Evolutionary conservation across 2,113 vertebrate species (phyloP).

Genomic region (Platycercus adscitus): DNA sequence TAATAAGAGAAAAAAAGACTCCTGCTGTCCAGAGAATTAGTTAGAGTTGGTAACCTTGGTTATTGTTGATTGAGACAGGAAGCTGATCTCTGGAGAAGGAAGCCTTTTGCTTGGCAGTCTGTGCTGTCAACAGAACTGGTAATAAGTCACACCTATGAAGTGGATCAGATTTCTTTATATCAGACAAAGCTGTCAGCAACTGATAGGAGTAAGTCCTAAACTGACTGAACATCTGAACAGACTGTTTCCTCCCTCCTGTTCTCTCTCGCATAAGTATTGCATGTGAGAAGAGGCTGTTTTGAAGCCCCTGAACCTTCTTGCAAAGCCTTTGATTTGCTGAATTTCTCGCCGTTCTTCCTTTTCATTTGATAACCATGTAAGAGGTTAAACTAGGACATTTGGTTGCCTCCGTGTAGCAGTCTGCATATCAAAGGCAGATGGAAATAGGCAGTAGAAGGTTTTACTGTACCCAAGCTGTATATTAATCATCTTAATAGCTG

Average conservation of each 20-base stretch:
- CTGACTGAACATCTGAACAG: neutral
- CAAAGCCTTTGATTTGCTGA: conserved; percentile 1
- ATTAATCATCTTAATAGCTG: conserved; percentile 9
- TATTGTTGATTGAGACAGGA: neutral
- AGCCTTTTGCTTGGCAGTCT: neutral
- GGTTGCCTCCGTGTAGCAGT: neutral
- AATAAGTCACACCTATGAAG: neutral
- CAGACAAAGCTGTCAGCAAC: neutral
- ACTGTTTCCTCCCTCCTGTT: neutral
- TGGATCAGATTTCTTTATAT: neutral
- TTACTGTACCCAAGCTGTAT: neutral
- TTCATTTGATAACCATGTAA: neutral
- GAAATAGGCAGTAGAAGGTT: conserved; percentile 12
- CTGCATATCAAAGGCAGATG: conserved; percentile 47
- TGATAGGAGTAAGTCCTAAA: neutral
- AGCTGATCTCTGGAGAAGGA: neutral
- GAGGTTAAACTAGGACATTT: conserved; percentile 37
- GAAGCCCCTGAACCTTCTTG: neutral
- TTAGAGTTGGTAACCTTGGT: neutral
- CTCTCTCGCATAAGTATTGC: neutral
- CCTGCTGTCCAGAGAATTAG: conserved; percentile 3
- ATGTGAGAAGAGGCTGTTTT: conserved; percentile 9
- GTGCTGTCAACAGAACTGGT: neutral
- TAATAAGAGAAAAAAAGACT: neutral
- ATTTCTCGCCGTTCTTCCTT: neutral